Percentiles rank a stretch among this genome's conserved stretches.
Evolutionary conservation across 2,113 vertebrate genomes (phyloP).

Genomic region (Illadopsis cleaveri): DNA sequence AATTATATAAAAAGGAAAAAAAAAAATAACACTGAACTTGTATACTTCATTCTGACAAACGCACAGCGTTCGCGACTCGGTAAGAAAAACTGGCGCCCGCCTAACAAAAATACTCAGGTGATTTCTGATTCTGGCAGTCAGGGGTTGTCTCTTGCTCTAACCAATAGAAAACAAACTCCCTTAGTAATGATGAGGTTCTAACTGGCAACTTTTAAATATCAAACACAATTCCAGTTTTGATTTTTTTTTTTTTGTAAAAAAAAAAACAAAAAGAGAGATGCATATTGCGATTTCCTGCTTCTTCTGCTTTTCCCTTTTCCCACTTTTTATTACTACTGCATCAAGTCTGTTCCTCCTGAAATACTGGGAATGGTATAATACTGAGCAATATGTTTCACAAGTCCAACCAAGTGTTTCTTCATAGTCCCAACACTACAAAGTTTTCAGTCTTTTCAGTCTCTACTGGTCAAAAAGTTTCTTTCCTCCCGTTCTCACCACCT

Average conservation of each 20-base stretch:
- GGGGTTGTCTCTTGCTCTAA: constrained; percentile 60
- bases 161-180: constrained; percentile 67
- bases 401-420: constrained; percentile 64
- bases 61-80: constrained; percentile 92
- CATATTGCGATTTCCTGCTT: constrained; percentile 61
- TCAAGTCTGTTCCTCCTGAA: constrained; percentile 51
- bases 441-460: constrained; percentile 51
- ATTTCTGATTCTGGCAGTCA: constrained; percentile 61
- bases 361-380: constrained; percentile 74
- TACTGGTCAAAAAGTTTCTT: not conserved
- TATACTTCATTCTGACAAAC: constrained; percentile 90
- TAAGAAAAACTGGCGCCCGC: constrained; percentile 78
- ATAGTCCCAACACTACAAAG: constrained; percentile 27
- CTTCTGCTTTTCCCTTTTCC: constrained; percentile 20
- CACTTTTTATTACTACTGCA: not conserved
- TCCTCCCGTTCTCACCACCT: not conserved
- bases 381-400: constrained; percentile 53
- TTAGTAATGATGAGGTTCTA: constrained; percentile 70
- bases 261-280: constrained; percentile 69
- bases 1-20: constrained; percentile 86
- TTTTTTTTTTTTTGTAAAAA: constrained; percentile 9
- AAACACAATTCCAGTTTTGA: constrained; percentile 85
- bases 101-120: constrained; percentile 68
- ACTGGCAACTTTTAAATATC: constrained; percentile 77
- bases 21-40: constrained; percentile 82